Conservation (phyloP, 2,888 invertebrate genomes). For the Tethea ocularis region DNA sequence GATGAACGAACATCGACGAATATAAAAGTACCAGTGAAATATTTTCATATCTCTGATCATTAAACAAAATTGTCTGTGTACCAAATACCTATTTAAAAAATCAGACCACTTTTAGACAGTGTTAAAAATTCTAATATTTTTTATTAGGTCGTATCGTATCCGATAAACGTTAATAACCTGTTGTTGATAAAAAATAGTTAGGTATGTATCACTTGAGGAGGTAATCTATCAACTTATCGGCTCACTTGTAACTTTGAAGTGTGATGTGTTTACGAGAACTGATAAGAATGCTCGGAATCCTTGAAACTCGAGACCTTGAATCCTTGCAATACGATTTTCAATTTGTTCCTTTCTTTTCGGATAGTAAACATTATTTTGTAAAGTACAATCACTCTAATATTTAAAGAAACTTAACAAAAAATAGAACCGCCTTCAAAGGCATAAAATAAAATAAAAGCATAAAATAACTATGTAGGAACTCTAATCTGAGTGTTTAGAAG, state of each 20-base stretch:
- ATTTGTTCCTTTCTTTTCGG: slow-evolving; percentile 23
- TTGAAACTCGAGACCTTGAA: slow-evolving; percentile 24
- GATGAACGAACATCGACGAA: too few relatives aligned
- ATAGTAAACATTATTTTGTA: not conserved
- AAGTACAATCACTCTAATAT: too few relatives aligned
- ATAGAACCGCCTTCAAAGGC: too few relatives aligned
- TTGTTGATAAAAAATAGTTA: not conserved
- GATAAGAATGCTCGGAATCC: slow-evolving; percentile 35
- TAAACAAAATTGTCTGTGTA: not conserved
- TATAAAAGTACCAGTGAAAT: not conserved
- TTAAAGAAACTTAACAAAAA: too few relatives aligned
- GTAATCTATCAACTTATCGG: slow-evolving; percentile 49
- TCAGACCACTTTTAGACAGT: not conserved
- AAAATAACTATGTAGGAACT: too few relatives aligned
- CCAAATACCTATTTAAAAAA: too few relatives aligned
- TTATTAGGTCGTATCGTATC: not conserved
- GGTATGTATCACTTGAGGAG: slow-evolving; percentile 35
- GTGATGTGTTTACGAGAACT: slow-evolving; percentile 43
- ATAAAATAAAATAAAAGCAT: too few relatives aligned
- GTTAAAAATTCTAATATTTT: slow-evolving; percentile 24
- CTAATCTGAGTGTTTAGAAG: too few relatives aligned
- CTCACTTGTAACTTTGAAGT: slow-evolving; percentile 45
- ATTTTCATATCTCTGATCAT: not conserved
- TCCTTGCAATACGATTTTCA: slow-evolving; percentile 15
- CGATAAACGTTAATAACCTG: too few relatives aligned